phyloP scores from a whole-genome alignment of 2,888 invertebrate genomes.

The Patella pellucida region DNA sequence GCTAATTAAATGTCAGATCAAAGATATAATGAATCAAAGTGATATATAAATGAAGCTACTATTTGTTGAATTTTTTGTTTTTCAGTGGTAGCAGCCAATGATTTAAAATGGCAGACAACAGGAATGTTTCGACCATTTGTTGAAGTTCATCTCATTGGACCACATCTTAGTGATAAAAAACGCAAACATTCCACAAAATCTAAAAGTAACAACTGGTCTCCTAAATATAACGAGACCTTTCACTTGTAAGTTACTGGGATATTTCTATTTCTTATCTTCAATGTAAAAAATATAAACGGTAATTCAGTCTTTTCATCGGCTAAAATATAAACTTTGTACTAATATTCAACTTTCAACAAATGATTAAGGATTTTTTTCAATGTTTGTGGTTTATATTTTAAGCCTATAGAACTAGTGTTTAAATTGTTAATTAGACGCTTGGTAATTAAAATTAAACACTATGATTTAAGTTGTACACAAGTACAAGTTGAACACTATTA shows the following conservation, averaged over 20 bases:
- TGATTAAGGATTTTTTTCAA: too few relatives aligned
- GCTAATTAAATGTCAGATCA: neutral
- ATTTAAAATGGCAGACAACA: conserved; percentile 95
- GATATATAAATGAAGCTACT: neutral
- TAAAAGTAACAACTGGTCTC: conserved; percentile 98
- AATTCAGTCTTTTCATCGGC: too few relatives aligned
- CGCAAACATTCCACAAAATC: conserved; percentile 98
- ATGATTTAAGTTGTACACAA: too few relatives aligned
- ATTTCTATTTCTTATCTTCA: too few relatives aligned
- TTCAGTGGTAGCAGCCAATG: conserved; percentile 97
- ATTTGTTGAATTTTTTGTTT: conserved; percentile 17
- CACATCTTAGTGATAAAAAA: conserved; percentile 97
- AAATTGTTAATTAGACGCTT: too few relatives aligned
- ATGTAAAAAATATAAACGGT: too few relatives aligned
- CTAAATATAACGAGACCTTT: conserved; percentile 99
- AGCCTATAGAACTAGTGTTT: too few relatives aligned
- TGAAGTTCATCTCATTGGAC: conserved; percentile 97
- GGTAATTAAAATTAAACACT: too few relatives aligned
- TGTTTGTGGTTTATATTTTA: too few relatives aligned
- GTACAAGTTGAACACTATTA: too few relatives aligned
- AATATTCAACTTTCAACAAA: too few relatives aligned
- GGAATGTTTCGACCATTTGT: conserved; percentile 99
- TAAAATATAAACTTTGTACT: too few relatives aligned
- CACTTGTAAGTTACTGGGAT: conserved; percentile 87
- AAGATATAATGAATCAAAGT: neutral